Conservation (phyloP, 2,113 vertebrate genomes). For the Canis aureus region DNA sequence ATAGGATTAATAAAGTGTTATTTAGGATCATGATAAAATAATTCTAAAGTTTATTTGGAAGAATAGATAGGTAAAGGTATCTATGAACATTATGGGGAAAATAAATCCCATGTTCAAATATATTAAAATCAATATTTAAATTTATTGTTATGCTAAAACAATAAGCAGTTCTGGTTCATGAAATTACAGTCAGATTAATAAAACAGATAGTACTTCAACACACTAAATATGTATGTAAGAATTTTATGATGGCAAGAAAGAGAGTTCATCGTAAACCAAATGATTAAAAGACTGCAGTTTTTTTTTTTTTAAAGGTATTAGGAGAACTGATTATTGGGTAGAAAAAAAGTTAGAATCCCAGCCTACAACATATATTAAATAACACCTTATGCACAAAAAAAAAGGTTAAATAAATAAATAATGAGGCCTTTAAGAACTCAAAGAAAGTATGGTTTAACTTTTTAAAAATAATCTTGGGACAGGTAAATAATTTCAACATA, state of each 20-base stretch:
- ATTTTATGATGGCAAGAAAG: conserved; percentile 24
- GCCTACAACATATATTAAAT: background rate
- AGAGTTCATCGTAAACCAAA: background rate
- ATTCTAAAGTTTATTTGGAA: conserved; percentile 50
- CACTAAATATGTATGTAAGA: background rate
- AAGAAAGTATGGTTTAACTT: background rate
- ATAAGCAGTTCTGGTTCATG: background rate
- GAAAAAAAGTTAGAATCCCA: background rate
- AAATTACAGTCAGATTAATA: conserved; percentile 38
- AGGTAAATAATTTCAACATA: background rate
- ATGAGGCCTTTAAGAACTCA: background rate
- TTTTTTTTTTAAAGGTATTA: background rate
- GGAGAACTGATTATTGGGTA: background rate
- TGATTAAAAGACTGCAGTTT: background rate
- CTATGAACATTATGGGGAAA: conserved; percentile 21
- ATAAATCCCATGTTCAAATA: conserved; percentile 43
- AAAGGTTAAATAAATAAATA: background rate
- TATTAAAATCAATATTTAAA: conserved; percentile 37
- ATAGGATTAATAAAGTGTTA: conserved; percentile 57
- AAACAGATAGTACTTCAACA: background rate
- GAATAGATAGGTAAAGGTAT: conserved; percentile 21
- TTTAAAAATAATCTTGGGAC: background rate
- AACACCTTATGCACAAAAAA: background rate
- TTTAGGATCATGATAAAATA: conserved; percentile 55
- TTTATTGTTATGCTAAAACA: conserved; percentile 27